Base-by-base conservation (phyloP, 1,140 invertebrate genomes). In the Hyposmocoma kahamanoa region DNA sequence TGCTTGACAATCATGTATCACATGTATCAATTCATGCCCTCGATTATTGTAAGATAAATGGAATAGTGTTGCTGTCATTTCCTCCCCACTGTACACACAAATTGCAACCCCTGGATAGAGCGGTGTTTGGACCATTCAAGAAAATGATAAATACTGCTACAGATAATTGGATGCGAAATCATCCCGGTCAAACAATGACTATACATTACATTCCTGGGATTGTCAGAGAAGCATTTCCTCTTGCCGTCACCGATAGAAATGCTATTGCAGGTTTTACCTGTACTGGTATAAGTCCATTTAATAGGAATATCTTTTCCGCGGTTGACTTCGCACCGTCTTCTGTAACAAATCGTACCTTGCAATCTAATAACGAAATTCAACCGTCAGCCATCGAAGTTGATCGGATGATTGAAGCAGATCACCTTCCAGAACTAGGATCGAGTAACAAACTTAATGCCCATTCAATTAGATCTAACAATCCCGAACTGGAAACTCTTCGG, bases 91-190 rank as follows among this genome's bases (percentile, higher is more conserved):
- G 47, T 11, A 47, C 41, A 5, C 54, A 62, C 22, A 39, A 24
- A 22, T 17, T 47, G 2, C 32, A 47, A 24, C 43, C 22, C 3
- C 22, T 43, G 2, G 30, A 32, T 52, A 30, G 50, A 22, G 47
- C 56, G 15, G 70, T 79, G 17, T 74, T 58, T 59, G 68, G 61
- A 0, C 63, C 73, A 41, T 73, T 79, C 9, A 80, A 80, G n/a
- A n/a, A n/a, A n/a, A n/a, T n/a, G n/a, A 50, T 66, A 24, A 61
- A 69, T 21, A n/a, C 26, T 2, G 1, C n/a, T n/a, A n/a, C n/a
- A n/a, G n/a, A n/a, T n/a, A n/a, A n/a, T n/a, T n/a, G n/a, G n/a
- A n/a, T n/a, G 42, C 22, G 22, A 18, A 28, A 24, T 13, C 1
- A 43, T 13, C 24, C 42, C 6, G 24, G 1, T 24, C 6, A 46